Percentiles rank a stretch among this genome's conserved stretches.
These are phyloP conservation scores for Brachypteracias leptosomus DNA, from an alignment of 2,113 vertebrate genomes.

Conservation along the genomic window DNA sequence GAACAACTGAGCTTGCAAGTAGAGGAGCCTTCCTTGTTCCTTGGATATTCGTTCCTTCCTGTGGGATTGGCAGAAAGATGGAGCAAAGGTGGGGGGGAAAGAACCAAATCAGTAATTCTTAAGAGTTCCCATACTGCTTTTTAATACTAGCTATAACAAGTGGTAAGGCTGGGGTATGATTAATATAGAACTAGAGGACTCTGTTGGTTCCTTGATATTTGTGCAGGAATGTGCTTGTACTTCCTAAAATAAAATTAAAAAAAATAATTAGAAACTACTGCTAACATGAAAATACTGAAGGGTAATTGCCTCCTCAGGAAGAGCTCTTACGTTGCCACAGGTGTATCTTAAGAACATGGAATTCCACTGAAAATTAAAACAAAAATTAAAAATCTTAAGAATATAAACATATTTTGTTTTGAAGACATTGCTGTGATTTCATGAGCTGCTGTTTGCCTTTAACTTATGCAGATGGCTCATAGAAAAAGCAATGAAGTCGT, in stretches of 20 bases:
- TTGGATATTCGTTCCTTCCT: background rate
- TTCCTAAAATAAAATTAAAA: background rate
- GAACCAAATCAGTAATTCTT: background rate
- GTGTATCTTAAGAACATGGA: background rate
- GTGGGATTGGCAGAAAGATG: background rate
- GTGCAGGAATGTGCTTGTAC: background rate
- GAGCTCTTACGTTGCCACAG: background rate
- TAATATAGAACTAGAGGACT: background rate
- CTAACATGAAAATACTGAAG: background rate
- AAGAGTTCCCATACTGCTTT: background rate
- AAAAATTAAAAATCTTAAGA: background rate
- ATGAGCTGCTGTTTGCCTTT: background rate
- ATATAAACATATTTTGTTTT: background rate
- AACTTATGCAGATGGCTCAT: background rate
- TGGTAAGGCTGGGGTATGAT: background rate
- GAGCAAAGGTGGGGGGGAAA: background rate
- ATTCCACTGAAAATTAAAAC: background rate
- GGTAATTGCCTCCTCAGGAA: background rate
- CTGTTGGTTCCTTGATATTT: background rate
- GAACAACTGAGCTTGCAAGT: background rate
- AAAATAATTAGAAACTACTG: background rate
- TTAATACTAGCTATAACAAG: background rate
- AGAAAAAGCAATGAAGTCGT: background rate
- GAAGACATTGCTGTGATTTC: background rate
- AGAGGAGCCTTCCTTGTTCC: background rate